Evolutionary conservation across 1,140 invertebrate genomes (phyloP).

Genomic region (Bombus polaris): DNA sequence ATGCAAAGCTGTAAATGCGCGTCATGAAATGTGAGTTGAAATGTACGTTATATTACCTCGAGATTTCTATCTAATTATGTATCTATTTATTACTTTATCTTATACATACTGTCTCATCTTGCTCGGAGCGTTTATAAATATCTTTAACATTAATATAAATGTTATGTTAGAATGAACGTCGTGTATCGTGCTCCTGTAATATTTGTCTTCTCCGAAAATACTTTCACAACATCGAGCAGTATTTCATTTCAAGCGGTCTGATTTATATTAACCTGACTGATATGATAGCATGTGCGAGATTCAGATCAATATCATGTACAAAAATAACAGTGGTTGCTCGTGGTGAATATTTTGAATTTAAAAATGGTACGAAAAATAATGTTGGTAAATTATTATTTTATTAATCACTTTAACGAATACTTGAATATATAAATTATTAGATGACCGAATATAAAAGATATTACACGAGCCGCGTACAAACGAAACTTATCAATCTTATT

Average conservation of each 20-base stretch:
- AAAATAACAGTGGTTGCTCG: background rate
- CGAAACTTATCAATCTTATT: no score
- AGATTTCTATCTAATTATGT: constrained; percentile 19
- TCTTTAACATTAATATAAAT: constrained; percentile 26
- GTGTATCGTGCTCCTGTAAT: background rate
- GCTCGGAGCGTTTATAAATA: background rate
- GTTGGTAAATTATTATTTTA: background rate
- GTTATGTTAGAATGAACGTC: background rate
- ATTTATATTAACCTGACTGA: background rate
- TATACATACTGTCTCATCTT: background rate
- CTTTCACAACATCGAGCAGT: background rate
- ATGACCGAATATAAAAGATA: no score
- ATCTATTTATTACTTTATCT: background rate
- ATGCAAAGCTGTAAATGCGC: no score
- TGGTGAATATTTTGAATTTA: background rate
- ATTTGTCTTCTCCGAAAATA: constrained; percentile 13
- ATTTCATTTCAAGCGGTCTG: background rate
- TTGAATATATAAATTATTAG: no score
- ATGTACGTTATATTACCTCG: constrained; percentile 8
- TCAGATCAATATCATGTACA: background rate
- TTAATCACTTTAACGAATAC: background rate
- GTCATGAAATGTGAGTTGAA: background rate
- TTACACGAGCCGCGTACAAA: background rate
- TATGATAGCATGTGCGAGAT: background rate
- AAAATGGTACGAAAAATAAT: background rate